Evolutionary conservation across 1,140 invertebrate genomes (phyloP).

Genomic region (Drosophila mayri): DNA sequence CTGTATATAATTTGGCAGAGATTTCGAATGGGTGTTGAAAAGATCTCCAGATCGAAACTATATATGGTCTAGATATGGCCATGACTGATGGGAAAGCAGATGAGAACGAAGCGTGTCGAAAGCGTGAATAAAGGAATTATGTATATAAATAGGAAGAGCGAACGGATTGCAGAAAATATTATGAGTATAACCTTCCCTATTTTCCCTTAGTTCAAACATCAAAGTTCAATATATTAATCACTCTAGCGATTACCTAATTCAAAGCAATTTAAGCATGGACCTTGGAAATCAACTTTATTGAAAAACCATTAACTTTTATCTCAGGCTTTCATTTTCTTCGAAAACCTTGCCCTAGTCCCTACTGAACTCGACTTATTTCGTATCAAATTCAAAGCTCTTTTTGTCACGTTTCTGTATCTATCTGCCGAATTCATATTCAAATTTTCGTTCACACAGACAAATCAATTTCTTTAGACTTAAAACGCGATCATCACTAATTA

Average conservation of each 20-base stretch:
- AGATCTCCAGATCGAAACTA: conserved; percentile 17
- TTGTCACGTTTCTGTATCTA: conserved; percentile 48
- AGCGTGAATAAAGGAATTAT: conserved; percentile 23
- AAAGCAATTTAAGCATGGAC: neutral
- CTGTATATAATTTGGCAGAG: conserved; percentile 16
- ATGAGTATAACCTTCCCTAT: neutral
- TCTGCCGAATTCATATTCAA: conserved; percentile 21
- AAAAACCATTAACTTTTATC: neutral
- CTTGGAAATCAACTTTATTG: conserved; percentile 3
- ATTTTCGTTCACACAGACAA: conserved; percentile 38
- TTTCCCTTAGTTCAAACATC: neutral
- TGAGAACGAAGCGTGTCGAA: conserved; percentile 39
- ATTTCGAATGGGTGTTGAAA: conserved; percentile 37
- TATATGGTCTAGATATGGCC: conserved; percentile 25
- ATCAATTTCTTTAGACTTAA: conserved; percentile 51
- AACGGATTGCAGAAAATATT: conserved; percentile 1
- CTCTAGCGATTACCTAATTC: neutral
- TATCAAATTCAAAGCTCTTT: conserved; percentile 26
- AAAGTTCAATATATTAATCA: neutral
- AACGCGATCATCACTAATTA: conserved; percentile 63
- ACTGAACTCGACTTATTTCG: conserved; percentile 11
- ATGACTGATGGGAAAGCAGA: conserved; percentile 32
- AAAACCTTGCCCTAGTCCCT: conserved; percentile 46
- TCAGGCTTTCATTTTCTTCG: conserved; percentile 19
- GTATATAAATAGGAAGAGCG: conserved; percentile 4